Evolutionary conservation across 2,113 vertebrate genomes (phyloP), one percentile per base, ranked within the genome.

Genomic region (Grammomys surdaster): DNA sequence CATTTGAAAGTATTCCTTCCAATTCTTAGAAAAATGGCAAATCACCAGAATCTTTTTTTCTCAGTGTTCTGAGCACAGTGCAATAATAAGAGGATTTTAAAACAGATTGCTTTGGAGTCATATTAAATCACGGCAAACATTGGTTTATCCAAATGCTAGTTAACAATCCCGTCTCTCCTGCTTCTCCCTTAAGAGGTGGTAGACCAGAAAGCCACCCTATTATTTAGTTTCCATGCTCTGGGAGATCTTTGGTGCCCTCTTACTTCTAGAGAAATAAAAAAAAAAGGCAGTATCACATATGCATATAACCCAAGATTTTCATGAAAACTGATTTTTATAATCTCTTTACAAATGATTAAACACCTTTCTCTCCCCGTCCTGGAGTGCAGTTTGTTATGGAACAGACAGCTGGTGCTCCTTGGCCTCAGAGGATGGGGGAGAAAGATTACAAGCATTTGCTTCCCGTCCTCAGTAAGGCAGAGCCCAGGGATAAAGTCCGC

Each of bases 51-150:
- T 31, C 85, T 56, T 94, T n/a, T 31, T 85, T 63, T 95, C 58
- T 82, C 31, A 88, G 94, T 95, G 90, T 96, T 97, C 88, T 90
- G 84, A 86, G 96, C 95, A 98, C 96, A 95, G 89, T 84, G 96
- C 96, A 90, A 97, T 94, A 96, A 97, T 95, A 98, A 97, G 80
- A 96, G 94, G 97, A 97, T 96, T 96, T 96, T 93, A 90, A 90
- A 94, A 90, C 95, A 91, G 97, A 97, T 96, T 94, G 97, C 95
- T 95, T 97, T 84, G 80, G 87, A 96, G 96, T 95, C 67, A 69
- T 89, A 63, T 70, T 97, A 96, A 94, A 93, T 91, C 95, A 93
- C 82, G 26, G 96, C 96, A 92, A 98, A 97, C 95, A 95, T 91
- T 97, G 94, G 93, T 56, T 95, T 91, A 96, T 86, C 89, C 93